Conservation (phyloP, 2,888 invertebrate genomes). For the Xylota sylvarum region DNA sequence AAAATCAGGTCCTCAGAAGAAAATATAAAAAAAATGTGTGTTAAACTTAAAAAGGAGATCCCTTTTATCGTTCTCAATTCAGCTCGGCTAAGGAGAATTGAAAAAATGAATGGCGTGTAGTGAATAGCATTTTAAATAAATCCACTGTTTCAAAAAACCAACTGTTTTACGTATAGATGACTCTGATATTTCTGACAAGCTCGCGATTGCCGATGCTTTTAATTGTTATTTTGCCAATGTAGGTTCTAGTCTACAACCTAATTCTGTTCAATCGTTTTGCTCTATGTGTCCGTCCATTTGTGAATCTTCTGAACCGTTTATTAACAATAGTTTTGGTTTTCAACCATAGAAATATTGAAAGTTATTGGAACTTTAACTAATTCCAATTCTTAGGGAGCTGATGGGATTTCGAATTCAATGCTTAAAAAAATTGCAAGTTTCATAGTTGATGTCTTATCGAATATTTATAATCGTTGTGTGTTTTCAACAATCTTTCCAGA, state of each 20-base stretch:
- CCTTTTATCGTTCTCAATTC: no score
- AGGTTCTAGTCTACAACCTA: no score
- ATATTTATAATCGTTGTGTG: slow-evolving; percentile 11
- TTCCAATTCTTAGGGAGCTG: slow-evolving; percentile 17
- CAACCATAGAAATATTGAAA: no score
- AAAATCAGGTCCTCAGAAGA: no score
- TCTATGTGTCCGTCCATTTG: no score
- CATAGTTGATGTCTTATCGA: slow-evolving; percentile 10
- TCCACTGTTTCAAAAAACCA: slow-evolving; percentile 7
- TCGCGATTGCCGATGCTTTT: slow-evolving; percentile 28
- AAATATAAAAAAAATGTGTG: slow-evolving; percentile 13
- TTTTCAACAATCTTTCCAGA: slow-evolving; percentile 10
- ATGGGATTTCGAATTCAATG: slow-evolving; percentile 6
- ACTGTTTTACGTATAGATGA: slow-evolving; percentile 9
- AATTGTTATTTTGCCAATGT: slow-evolving; percentile 30
- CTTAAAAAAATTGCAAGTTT: slow-evolving; percentile 15
- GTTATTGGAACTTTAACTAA: slow-evolving; percentile 8
- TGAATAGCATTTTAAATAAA: slow-evolving; percentile 26
- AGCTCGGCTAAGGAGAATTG: no score
- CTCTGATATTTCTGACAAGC: slow-evolving; percentile 8
- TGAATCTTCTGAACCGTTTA: no score
- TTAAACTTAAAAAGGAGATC: no score
- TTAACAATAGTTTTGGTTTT: no score
- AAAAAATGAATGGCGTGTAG: slow-evolving; percentile 9
- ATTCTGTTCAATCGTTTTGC: no score